These are phyloP conservation scores for Drosophila falleni DNA, from an alignment of 2,888 invertebrate species.

Conservation along the genomic window DNA sequence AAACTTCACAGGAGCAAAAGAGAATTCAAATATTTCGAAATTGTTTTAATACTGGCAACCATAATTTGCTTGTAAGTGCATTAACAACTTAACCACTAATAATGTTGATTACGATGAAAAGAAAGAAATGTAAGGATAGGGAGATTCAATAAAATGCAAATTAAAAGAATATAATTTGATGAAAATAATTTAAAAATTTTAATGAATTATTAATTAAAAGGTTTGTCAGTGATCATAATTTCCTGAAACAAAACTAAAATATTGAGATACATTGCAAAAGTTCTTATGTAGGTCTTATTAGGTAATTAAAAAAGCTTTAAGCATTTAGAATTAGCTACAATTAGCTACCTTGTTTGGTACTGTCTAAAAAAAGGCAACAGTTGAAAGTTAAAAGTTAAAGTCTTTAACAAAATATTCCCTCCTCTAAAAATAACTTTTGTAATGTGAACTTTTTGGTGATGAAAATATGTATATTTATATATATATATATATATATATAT, in stretches of 20 bases:
- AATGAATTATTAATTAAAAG: too few relatives aligned
- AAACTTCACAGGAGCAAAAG: background rate
- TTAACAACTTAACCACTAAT: background rate
- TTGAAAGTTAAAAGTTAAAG: conserved; percentile 53
- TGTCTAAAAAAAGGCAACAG: too few relatives aligned
- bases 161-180: background rate
- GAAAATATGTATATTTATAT: background rate
- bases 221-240: background rate
- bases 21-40: background rate
- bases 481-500: background rate
- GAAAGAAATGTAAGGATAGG: too few relatives aligned
- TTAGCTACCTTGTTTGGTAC: too few relatives aligned
- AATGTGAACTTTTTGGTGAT: conserved; percentile 53
- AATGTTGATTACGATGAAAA: too few relatives aligned
- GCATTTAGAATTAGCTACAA: conserved; percentile 33
- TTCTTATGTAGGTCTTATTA: background rate
- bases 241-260: background rate
- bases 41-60: background rate
- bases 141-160: background rate
- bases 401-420: conserved; percentile 46
- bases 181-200: background rate
- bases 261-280: background rate
- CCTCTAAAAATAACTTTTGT: background rate
- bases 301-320: conserved; percentile 15
- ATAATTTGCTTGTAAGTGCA: background rate